Evolutionary conservation across 2,888 invertebrate genomes (phyloP).

Genomic region (Apodemia duryi): DNA sequence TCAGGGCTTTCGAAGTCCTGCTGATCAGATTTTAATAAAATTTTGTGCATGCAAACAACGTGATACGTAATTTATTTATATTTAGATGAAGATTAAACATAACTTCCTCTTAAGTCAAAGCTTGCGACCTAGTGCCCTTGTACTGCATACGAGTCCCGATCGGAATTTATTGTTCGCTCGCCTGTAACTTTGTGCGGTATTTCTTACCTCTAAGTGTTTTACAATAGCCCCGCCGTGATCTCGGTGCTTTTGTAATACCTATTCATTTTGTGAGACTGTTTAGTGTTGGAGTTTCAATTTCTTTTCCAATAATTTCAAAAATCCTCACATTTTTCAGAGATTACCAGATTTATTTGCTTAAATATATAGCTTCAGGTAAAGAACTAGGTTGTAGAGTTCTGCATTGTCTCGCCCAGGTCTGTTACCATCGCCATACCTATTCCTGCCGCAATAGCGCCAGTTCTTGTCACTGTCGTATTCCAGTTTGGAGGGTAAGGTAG

Average conservation of each 20-base stretch:
- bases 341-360: not conserved
- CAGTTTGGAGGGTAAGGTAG: too few relatives aligned
- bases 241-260: conserved; percentile 29
- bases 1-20: too few relatives aligned
- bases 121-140: conserved; percentile 66
- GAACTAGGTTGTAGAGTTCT: too few relatives aligned
- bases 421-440: too few relatives aligned
- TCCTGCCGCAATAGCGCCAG: too few relatives aligned
- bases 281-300: conserved; percentile 20
- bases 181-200: conserved; percentile 41
- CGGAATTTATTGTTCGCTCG: conserved; percentile 68
- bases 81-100: conserved; percentile 19
- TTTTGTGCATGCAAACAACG: too few relatives aligned
- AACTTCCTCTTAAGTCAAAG: conserved; percentile 41
- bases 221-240: conserved; percentile 40
- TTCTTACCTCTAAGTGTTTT: conserved; percentile 26
- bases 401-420: too few relatives aligned
- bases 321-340: not conserved
- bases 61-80: too few relatives aligned
- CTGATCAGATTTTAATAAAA: too few relatives aligned
- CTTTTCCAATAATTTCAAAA: not conserved
- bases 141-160: conserved; percentile 45
- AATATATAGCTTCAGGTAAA: too few relatives aligned
- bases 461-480: too few relatives aligned
- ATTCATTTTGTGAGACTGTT: conserved; percentile 29